Percentiles rank a stretch among this genome's conserved stretches.
Evolutionary conservation across 2,888 invertebrate genomes (phyloP).

Genomic region (Hemistola chrysoprasaria): DNA sequence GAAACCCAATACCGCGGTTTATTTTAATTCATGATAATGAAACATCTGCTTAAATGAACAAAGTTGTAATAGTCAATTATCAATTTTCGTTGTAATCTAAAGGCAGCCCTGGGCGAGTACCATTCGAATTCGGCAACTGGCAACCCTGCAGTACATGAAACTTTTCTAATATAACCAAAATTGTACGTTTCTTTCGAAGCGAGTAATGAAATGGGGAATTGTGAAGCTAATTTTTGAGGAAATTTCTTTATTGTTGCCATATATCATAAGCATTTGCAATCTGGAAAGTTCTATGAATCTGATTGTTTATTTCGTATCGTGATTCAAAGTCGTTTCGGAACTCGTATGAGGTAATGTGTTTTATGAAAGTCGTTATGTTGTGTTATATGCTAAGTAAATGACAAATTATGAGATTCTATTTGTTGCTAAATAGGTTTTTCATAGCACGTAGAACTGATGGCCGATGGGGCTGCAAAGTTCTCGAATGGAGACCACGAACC

Average conservation of each 20-base stretch:
- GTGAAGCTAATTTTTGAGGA: conserved; percentile 28
- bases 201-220: conserved; percentile 24
- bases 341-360: conserved; percentile 6
- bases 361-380: not conserved
- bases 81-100: conserved; percentile 12
- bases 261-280: conserved; percentile 20
- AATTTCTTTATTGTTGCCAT: conserved; percentile 24
- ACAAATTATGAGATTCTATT: too few relatives aligned
- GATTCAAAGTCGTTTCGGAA: conserved; percentile 11
- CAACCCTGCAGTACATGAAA: conserved; percentile 11
- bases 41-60: conserved; percentile 7
- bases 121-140: conserved; percentile 4
- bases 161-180: conserved; percentile 24
- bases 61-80: conserved; percentile 18
- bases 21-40: conserved; percentile 9
- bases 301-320: conserved; percentile 7
- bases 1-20: conserved; percentile 1
- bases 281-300: conserved; percentile 12
- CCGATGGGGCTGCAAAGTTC: too few relatives aligned
- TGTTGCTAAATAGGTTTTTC: too few relatives aligned
- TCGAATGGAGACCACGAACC: too few relatives aligned
- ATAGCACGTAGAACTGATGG: too few relatives aligned
- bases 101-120: not conserved
- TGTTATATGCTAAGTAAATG: too few relatives aligned
- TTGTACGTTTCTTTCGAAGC: conserved; percentile 26